Evolutionary conservation across 1,140 invertebrate genomes (phyloP), one percentile per base, ranked within the genome.

Genomic region (Drosophila nigromelanica): DNA sequence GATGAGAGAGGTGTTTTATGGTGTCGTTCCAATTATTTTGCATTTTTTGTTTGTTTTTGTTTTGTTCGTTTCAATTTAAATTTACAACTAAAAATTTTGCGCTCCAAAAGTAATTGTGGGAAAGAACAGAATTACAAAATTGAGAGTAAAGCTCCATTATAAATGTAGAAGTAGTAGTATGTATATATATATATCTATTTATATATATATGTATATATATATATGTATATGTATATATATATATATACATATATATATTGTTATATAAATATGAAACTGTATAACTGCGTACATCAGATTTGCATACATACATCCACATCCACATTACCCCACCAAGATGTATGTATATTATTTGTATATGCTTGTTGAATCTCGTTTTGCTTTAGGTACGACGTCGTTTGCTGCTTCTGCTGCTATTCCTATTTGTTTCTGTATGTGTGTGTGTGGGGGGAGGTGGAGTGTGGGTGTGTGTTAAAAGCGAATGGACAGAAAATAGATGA

Each of bases 401-500:
- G 51, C 40, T 50, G 37, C 7, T 42, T 39, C 12, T 27, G 3
- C 4, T 67, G 3, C 27, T 27, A 27, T 27, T 27, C 6, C 3
- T 6, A 0, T 27, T 7, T 21, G 24, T 40, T 5, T 7, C 18
- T 24, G 14, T 51, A 40, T 42, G 18, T 80, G 21, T 24, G 37
- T 45, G 42, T 42, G 42, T 24, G 21, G 2, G 21, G 21, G 21
- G 21, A n/a, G n/a, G n/a, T n/a, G n/a, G n/a, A n/a, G 7, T 21
- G 24, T 40, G n/a, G 5, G 27, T 18, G 14, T 51, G 45, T 42
- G 18, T 80, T 83, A 89, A 51, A 89, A 63, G 37, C 67, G 79
- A 55, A n/a, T 68, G 8, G 45, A 72, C 50, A 89, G 30, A 42
- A 90, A 90, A 63, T 91, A 91, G n/a, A 90, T 50, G 8, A 91